These are phyloP conservation scores for Vollenhovia emeryi DNA, from an alignment of 1,140 invertebrate species.

Conservation along the genomic window DNA sequence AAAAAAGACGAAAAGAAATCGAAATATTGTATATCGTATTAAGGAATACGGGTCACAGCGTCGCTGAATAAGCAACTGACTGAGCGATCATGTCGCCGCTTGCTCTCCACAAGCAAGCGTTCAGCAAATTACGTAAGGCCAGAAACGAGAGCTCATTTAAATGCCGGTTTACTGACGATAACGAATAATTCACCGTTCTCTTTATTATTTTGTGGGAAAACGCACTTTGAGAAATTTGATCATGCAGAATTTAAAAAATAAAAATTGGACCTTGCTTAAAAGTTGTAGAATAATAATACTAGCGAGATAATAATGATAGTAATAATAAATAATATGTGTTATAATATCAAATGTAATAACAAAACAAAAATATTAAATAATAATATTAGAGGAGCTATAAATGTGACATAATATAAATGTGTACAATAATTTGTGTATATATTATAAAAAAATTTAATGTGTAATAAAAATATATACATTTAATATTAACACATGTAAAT, in stretches of 20 bases:
- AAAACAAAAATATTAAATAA: too few species aligned
- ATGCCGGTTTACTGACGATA: constrained; percentile 72
- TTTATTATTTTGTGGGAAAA: constrained; percentile 3
- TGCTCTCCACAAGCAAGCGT: constrained; percentile 43
- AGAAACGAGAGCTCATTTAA: constrained; percentile 80
- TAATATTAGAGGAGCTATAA: not conserved
- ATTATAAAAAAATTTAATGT: too few species aligned
- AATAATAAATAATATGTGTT: not conserved
- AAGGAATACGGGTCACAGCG: constrained; percentile 78
- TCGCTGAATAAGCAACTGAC: constrained; percentile 78
- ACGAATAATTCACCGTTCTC: constrained; percentile 8
- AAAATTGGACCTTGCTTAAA: too few species aligned
- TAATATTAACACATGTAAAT: not conserved
- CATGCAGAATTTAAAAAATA: not conserved
- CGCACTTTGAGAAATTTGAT: not conserved
- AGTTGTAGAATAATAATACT: not conserved
- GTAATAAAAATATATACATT: not conserved
- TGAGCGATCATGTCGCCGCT: constrained; percentile 63
- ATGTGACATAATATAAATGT: not conserved
- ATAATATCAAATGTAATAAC: not conserved
- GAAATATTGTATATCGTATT: not conserved
- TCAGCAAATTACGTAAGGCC: constrained; percentile 79
- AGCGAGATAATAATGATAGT: not conserved
- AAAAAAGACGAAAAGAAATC: constrained; percentile 11
- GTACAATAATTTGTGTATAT: not conserved